Evolutionary conservation across 2,888 invertebrate genomes (phyloP).

Genomic region (Aquatica leii): DNA sequence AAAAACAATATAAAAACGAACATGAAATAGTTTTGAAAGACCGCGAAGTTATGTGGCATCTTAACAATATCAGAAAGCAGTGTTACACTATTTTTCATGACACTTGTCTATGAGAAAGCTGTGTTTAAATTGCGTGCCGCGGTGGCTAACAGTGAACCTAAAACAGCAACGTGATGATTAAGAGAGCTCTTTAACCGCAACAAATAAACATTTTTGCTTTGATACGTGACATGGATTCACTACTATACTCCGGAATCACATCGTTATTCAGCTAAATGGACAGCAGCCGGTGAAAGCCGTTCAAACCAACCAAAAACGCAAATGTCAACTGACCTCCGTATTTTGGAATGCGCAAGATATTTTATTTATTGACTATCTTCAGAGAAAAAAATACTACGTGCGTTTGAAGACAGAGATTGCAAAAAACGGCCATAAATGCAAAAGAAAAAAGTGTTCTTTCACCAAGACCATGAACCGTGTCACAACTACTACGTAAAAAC

Average conservation of each 20-base stretch:
- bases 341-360: slow-evolving; percentile 10
- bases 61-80: neutral
- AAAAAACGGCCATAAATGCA: slow-evolving; percentile 2
- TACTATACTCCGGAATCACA: slow-evolving; percentile 50
- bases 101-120: slow-evolving; percentile 5
- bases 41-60: neutral
- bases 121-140: neutral
- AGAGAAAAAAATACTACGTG: neutral
- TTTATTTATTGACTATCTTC: slow-evolving; percentile 3
- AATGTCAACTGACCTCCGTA: no score
- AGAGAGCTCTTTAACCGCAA: neutral
- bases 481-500: slow-evolving; percentile 5
- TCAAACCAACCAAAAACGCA: slow-evolving; percentile 14
- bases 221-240: slow-evolving; percentile 54
- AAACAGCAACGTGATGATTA: slow-evolving; percentile 5
- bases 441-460: slow-evolving; percentile 10
- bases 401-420: neutral
- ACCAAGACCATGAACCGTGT: slow-evolving; percentile 14
- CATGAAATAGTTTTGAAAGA: neutral
- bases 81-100: neutral
- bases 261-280: slow-evolving; percentile 29
- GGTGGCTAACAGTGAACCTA: neutral
- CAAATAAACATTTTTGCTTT: slow-evolving; percentile 43
- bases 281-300: slow-evolving; percentile 21
- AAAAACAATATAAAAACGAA: neutral